Conservation (phyloP, 2,113 vertebrate species). For the Ardeotis arabs region DNA sequence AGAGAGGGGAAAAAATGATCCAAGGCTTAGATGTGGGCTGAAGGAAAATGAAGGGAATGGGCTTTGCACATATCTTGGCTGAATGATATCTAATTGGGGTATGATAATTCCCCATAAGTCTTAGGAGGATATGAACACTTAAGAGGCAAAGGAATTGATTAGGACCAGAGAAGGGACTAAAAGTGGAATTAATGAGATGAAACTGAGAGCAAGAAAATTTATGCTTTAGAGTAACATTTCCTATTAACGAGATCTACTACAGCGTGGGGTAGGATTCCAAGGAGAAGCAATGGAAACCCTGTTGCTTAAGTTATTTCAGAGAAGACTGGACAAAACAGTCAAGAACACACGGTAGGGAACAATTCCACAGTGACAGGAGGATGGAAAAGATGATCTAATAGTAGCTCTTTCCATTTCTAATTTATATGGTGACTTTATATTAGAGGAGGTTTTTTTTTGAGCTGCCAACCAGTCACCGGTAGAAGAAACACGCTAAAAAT, state of each 20-base stretch:
- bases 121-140: constrained; percentile 46
- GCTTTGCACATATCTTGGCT: constrained; percentile 52
- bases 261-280: constrained; percentile 33
- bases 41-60: constrained; percentile 63
- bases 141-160: constrained; percentile 47
- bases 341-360: constrained; percentile 33
- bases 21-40: constrained; percentile 60
- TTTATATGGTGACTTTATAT: constrained; percentile 33
- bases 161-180: constrained; percentile 3
- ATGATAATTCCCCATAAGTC: constrained; percentile 44
- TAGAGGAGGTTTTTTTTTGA: not conserved
- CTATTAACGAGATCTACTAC: constrained; percentile 3
- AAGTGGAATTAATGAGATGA: constrained; percentile 31
- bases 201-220: constrained; percentile 32
- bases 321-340: constrained; percentile 30
- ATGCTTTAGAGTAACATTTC: constrained; percentile 35
- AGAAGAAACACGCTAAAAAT: not conserved
- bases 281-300: constrained; percentile 32
- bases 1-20: constrained; percentile 60
- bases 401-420: constrained; percentile 43
- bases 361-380: constrained; percentile 32
- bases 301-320: constrained; percentile 48
- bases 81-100: constrained; percentile 37
- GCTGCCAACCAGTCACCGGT: not conserved
- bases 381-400: constrained; percentile 50